Base-by-base conservation (phyloP, 2,888 invertebrate genomes). In the Aporophyla nigra region DNA sequence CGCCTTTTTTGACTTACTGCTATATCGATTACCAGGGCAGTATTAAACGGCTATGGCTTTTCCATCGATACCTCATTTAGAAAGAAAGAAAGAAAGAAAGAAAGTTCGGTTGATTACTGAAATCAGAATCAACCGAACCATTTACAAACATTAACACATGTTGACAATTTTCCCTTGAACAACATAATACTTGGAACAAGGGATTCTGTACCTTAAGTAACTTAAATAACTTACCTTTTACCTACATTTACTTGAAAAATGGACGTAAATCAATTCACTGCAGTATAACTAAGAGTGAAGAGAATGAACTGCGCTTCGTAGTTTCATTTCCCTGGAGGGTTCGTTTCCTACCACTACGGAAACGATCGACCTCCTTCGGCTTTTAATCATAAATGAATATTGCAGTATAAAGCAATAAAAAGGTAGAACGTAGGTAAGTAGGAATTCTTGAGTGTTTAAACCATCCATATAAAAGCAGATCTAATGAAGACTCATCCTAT, bases 371-470 rank as follows among this genome's bases (percentile, higher is more conserved):
- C 91, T 90, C 90, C 89, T 88, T 86, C 83, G 89, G 89, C 83
- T 91, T 92, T 93, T 93, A 93, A 93, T 93, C 93, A 92, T 91
- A 90, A 93, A 94, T 93, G 93, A 93, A 94, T 92, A 92, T 91
- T 92, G 90, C 88, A 76, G 76, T 62, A 62, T 85, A 85, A 87
- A 86, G 84, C 85, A 82, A 78, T 74, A 82, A 78, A 78, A 86
- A 54, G 63, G 68, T 63, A 27, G 56, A 72, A 53, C 6, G 68
- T 33, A 33, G 33, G 3, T 70, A n/a, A 74, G 51, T 10, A 56
- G 68, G 24, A 63, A 49, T 56, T 40, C 59, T 53, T 14, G 27
- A 46, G 9, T 56, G 3, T 19, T 58, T 53, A 12, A 68, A 46
- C 1, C 27, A 71, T 53, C 12, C 1, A 33, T 6, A n/a, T 40